phyloP scores from a whole-genome alignment of 2,888 invertebrate genomes.

The Microdon myrmicae region DNA sequence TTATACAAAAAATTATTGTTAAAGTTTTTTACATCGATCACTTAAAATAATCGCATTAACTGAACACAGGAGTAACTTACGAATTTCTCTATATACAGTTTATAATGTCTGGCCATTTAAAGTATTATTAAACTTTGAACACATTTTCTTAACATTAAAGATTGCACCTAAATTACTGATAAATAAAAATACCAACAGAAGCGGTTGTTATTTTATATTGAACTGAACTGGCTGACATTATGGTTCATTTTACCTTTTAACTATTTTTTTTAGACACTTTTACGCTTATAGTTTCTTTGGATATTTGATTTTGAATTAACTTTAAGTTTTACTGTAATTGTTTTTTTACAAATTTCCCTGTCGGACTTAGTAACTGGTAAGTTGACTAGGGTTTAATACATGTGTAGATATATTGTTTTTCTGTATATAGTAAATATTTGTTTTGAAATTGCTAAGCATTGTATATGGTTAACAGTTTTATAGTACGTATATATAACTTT shows the following conservation, averaged over 20 bases:
- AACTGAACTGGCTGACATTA: conserved; percentile 34
- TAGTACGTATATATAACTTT: conserved; percentile 32
- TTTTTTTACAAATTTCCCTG: conserved; percentile 8
- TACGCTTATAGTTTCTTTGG: conserved; percentile 48
- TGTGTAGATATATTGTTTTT: conserved; percentile 16
- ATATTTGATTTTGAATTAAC: conserved; percentile 12
- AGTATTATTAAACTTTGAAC: conserved; percentile 4
- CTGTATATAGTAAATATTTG: conserved; percentile 9
- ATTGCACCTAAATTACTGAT: too few species aligned
- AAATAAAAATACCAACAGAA: not conserved
- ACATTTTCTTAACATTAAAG: not conserved
- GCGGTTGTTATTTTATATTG: not conserved
- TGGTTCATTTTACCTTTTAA: conserved; percentile 19
- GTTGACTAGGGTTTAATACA: conserved; percentile 1
- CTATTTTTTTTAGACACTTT: conserved; percentile 51
- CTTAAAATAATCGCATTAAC: too few species aligned
- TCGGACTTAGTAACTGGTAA: too few species aligned
- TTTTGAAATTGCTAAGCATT: conserved; percentile 29
- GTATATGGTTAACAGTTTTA: conserved; percentile 36
- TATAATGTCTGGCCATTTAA: conserved; percentile 37
- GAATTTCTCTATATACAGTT: conserved; percentile 41
- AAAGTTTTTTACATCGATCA: too few species aligned
- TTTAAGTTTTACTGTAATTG: conserved; percentile 11
- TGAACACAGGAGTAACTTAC: too few species aligned
- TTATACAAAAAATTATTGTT: too few species aligned